phyloP scores from a whole-genome alignment of 2,797 vertebrate species.

The Anisognathus igniventris region DNA sequence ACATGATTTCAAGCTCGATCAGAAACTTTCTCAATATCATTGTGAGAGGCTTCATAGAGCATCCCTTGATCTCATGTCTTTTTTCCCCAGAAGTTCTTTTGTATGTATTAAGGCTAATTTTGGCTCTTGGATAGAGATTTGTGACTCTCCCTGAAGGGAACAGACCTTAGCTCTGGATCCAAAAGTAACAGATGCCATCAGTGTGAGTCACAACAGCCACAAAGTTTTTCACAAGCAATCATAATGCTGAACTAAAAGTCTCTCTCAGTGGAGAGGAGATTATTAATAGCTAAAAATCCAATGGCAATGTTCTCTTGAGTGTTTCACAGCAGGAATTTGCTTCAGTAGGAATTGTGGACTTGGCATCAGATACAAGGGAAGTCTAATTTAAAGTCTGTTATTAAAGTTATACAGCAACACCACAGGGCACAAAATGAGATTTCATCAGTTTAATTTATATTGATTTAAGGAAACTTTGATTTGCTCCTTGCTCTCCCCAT shows the following conservation, averaged over 20 bases:
- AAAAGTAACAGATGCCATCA: conserved; percentile 40
- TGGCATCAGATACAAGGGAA: not conserved
- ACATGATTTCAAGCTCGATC: not conserved
- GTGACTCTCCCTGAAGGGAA: not conserved
- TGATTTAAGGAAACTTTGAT: not conserved
- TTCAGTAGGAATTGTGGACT: not conserved
- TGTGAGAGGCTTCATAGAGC: not conserved
- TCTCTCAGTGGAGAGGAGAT: not conserved
- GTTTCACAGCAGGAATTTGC: not conserved
- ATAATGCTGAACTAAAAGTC: not conserved
- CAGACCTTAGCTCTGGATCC: conserved; percentile 15
- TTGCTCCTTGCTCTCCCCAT: not conserved
- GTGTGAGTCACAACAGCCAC: conserved; percentile 35
- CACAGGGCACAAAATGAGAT: not conserved
- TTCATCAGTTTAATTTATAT: not conserved
- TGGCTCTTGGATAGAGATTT: not conserved
- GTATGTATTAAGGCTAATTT: not conserved
- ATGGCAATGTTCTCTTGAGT: not conserved
- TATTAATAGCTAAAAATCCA: not conserved
- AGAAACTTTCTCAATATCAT: not conserved
- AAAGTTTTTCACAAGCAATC: conserved; percentile 24
- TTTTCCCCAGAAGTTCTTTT: not conserved
- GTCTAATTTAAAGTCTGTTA: not conserved
- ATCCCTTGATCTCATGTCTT: not conserved
- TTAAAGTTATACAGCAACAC: not conserved